Evolutionary conservation across 2,888 invertebrate species (phyloP).

Genomic region (Cataglyphis cursor): DNA sequence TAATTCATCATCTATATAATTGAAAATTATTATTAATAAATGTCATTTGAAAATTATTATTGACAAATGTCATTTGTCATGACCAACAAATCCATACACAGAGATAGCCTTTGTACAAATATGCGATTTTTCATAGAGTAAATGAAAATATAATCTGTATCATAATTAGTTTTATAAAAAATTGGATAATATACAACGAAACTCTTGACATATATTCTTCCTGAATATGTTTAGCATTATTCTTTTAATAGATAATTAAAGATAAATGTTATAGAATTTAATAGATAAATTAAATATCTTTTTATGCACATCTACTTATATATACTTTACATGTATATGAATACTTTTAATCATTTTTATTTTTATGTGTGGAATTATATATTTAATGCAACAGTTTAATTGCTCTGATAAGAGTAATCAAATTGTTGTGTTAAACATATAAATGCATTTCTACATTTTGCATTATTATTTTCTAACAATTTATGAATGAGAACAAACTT

Average conservation of each 20-base stretch:
- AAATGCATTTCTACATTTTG: constrained; percentile 9
- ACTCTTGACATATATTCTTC: constrained; percentile 31
- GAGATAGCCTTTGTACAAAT: constrained; percentile 15
- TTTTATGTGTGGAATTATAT: background rate
- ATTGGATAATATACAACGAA: constrained; percentile 11
- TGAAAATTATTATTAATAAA: background rate
- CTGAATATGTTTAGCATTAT: constrained; percentile 1
- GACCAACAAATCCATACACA: background rate
- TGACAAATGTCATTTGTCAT: background rate
- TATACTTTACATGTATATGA: background rate
- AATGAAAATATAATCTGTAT: constrained; percentile 12
- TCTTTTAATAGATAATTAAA: background rate
- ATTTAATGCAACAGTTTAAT: too few species aligned
- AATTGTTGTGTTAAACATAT: constrained; percentile 10
- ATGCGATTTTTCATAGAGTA: background rate
- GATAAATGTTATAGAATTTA: too few species aligned
- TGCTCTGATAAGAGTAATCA: background rate
- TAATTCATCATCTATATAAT: background rate
- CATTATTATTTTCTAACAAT: constrained; percentile 6
- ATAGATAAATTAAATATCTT: constrained; percentile 6
- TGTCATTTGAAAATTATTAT: too few species aligned
- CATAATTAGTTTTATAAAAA: constrained; percentile 18
- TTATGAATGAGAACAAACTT: background rate
- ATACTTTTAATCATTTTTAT: constrained; percentile 9
- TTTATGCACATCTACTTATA: constrained; percentile 9